phyloP scores from a whole-genome alignment of 1,140 invertebrate genomes.

The Nautilus pompilius region DNA sequence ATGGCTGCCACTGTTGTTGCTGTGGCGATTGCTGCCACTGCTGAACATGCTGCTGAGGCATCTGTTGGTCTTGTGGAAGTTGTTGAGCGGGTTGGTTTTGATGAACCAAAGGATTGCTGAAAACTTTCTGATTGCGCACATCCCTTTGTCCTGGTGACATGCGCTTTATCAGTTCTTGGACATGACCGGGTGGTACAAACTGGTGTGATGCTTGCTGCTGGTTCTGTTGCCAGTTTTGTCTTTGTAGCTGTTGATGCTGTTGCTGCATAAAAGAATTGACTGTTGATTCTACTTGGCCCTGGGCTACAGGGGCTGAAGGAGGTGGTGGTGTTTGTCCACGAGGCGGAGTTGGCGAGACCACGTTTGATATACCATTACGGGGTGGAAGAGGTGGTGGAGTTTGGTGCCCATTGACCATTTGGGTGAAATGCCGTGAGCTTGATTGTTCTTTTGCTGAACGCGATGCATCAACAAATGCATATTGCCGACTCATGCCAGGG shows the following conservation, averaged over 20 bases:
- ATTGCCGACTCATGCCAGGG: slow-evolving; percentile 59
- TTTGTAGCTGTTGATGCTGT: slow-evolving; percentile 10
- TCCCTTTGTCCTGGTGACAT: slow-evolving; percentile 62
- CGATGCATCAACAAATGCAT: slow-evolving; percentile 7
- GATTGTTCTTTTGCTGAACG: not conserved
- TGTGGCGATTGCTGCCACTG: not conserved
- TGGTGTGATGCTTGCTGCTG: slow-evolving; percentile 15
- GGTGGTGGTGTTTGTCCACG: slow-evolving; percentile 27
- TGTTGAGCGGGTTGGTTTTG: slow-evolving; percentile 32
- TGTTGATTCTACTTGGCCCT: too few species aligned
- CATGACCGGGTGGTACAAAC: slow-evolving; percentile 57
- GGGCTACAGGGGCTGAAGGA: slow-evolving; percentile 17
- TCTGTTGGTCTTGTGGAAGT: slow-evolving; percentile 58
- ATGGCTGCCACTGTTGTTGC: not conserved
- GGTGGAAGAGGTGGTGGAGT: slow-evolving; percentile 73
- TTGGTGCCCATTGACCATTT: slow-evolving; percentile 51
- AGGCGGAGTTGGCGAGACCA: slow-evolving; percentile 27
- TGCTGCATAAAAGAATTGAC: slow-evolving; percentile 9
- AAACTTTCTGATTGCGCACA: slow-evolving; percentile 12
- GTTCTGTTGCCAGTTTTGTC: slow-evolving; percentile 20
- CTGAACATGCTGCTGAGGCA: slow-evolving; percentile 64
- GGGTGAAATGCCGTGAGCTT: slow-evolving; percentile 23
- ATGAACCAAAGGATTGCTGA: slow-evolving; percentile 50
- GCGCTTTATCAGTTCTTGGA: slow-evolving; percentile 79
- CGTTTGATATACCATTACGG: slow-evolving; percentile 32